Conservation (phyloP, 2,797 vertebrate species). For the Gymnocypris eckloni region DNA sequence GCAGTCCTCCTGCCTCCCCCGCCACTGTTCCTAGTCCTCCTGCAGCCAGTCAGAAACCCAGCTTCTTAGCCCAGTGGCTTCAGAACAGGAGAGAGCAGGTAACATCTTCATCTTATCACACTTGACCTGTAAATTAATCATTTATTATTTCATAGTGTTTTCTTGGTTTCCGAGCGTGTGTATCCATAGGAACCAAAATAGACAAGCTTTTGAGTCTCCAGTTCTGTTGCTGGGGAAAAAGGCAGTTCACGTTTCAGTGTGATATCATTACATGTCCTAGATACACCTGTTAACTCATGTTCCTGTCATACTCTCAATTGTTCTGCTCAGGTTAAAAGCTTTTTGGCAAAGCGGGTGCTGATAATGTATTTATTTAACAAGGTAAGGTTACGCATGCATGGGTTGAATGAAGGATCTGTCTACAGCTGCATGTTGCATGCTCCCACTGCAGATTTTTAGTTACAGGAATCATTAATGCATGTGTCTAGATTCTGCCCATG, state of each 20-base stretch:
- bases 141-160: background rate
- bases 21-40: slow-evolving; percentile 66
- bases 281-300: slow-evolving; percentile 37
- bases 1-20: slow-evolving; percentile 65
- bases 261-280: slow-evolving; percentile 16
- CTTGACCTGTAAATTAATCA: background rate
- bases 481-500: slow-evolving; percentile 58
- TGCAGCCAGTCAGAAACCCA: slow-evolving; percentile 77
- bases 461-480: slow-evolving; percentile 29
- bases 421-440: slow-evolving; percentile 11
- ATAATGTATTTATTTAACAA: slow-evolving; percentile 98
- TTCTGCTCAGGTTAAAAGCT: slow-evolving; percentile 88
- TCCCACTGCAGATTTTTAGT: slow-evolving; percentile 16
- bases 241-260: slow-evolving; percentile 41
- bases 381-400: slow-evolving; percentile 81
- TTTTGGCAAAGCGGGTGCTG: slow-evolving; percentile 89
- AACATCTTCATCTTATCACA: slow-evolving; percentile 38
- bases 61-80: slow-evolving; percentile 84
- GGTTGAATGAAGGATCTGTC: slow-evolving; percentile 5
- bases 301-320: slow-evolving; percentile 59
- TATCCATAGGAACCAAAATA: slow-evolving; percentile 19
- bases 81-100: slow-evolving; percentile 93
- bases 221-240: slow-evolving; percentile 9
- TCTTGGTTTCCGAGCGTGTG: slow-evolving; percentile 6
- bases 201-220: slow-evolving; percentile 23